Evolutionary conservation across 2,113 vertebrate species (phyloP).

Genomic region (Taurulus bubalis): DNA sequence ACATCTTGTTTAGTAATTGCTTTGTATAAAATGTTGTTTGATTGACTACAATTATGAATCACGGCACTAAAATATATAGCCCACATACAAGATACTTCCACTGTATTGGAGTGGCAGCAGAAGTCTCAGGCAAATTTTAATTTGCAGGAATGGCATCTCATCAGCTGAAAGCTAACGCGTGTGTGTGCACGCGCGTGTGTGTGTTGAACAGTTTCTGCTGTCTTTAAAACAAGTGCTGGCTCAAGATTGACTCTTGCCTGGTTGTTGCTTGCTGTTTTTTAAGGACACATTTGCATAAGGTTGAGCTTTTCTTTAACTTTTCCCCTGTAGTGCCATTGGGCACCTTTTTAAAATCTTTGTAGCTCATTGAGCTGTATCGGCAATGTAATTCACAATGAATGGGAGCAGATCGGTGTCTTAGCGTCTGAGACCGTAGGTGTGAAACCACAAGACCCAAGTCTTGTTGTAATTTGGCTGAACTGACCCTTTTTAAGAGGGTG

Average conservation of each 20-base stretch:
- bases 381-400: too few species aligned
- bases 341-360: not conserved
- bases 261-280: not conserved
- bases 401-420: too few species aligned
- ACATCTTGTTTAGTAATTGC: constrained; percentile 30
- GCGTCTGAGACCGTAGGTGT: not conserved
- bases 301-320: not conserved
- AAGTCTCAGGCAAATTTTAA: not conserved
- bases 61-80: not conserved
- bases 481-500: not conserved
- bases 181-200: too few species aligned
- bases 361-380: not conserved
- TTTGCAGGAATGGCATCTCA: not conserved
- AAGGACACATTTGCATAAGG: not conserved
- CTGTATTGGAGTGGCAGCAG: not conserved
- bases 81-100: not conserved
- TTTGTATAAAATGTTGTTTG: constrained; percentile 40
- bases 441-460: not conserved
- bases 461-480: not conserved
- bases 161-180: not conserved
- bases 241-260: not conserved
- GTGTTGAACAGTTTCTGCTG: not conserved
- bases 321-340: not conserved
- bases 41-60: constrained; percentile 20
- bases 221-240: not conserved